phyloP scores from a whole-genome alignment of 1,140 invertebrate species.

The Cydia amplana region DNA sequence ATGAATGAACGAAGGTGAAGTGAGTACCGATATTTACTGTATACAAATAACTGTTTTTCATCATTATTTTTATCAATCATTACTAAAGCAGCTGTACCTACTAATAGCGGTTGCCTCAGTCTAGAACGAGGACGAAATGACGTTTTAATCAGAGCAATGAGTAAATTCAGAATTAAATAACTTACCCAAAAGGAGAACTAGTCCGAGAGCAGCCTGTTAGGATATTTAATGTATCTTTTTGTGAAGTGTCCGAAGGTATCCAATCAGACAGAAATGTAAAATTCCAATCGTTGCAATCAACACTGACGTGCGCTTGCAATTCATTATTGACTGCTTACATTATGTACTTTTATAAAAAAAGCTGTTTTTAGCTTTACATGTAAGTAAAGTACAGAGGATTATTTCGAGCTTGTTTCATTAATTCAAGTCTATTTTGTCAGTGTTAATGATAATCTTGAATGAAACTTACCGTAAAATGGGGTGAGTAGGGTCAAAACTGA shows the following conservation, averaged over 20 bases:
- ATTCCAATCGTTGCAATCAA: slow-evolving; percentile 7
- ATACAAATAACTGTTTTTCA: not conserved
- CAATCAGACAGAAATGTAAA: slow-evolving; percentile 19
- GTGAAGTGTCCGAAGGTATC: not conserved
- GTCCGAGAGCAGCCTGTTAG: slow-evolving; percentile 20
- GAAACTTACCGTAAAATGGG: too few relatives aligned
- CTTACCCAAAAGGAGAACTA: slow-evolving; percentile 18
- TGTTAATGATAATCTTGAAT: too few relatives aligned
- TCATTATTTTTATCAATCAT: slow-evolving; percentile 5
- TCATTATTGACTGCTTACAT: slow-evolving; percentile 1
- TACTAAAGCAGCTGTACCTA: not conserved
- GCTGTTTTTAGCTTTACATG: not conserved
- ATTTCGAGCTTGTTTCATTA: too few relatives aligned
- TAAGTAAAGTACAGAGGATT: too few relatives aligned
- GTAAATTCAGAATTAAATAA: slow-evolving; percentile 9
- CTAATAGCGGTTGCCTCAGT: not conserved
- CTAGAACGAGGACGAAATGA: slow-evolving; percentile 1
- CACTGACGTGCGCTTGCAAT: slow-evolving; percentile 12
- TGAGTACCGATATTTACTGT: too few relatives aligned
- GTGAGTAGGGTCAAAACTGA: too few relatives aligned
- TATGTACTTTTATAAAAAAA: not conserved
- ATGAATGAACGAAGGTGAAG: too few relatives aligned
- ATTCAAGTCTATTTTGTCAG: too few relatives aligned
- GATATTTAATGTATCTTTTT: slow-evolving; percentile 16
- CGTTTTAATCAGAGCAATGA: slow-evolving; percentile 8